Evolutionary conservation across 2,113 vertebrate genomes (phyloP), one percentile per base, ranked within the genome.

Genomic region (Colossoma macropomum): DNA sequence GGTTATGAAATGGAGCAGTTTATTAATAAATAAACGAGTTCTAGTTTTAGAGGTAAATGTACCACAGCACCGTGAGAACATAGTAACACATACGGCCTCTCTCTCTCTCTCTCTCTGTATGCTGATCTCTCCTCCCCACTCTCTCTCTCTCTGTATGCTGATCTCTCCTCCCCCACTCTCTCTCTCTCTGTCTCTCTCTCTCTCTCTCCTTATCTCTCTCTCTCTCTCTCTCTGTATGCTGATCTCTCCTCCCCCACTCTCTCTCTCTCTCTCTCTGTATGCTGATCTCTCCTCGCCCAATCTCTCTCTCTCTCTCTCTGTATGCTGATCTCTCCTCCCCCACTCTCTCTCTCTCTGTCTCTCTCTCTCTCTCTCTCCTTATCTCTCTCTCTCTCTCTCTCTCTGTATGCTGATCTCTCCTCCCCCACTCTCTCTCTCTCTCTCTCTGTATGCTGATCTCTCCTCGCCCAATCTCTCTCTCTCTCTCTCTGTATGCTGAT

Each of bases 301-400:
- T 50, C 48, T 50, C 48, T 50, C 48, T 50, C 48, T 50, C 48
- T 50, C 48, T 50, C 48, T 32, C 25, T 59, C 59, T 71, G 52
- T 69, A 21, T 34, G 21, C 8, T 32, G 23, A 9, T 69, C 32
- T 28, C 63, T 66, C 63, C 32, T 13, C 15, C 63, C 32, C n/a
- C n/a, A n/a, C n/a, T n/a, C 63, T 66, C 63, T 28, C 63, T 27
- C 25, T 65, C 62, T 65, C 62, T n/a, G n/a, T n/a, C 62, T 65
- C 62, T 28, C 62, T 12, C 62, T 28, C 25, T 65, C 62, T 19
- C 62, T 65, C 27, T 28, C 17, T 62, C 60, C 15, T n/a, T 27
- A 5, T 74, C 4, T 56, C 50, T 27, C 28, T 50, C 48, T 50
- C 48, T 50, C 48, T 50, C 48, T 50, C 48, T 50, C 48, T 50